These are phyloP conservation scores for Phainopepla nitens DNA, from an alignment of 2,113 vertebrate genomes.

Conservation along the genomic window DNA sequence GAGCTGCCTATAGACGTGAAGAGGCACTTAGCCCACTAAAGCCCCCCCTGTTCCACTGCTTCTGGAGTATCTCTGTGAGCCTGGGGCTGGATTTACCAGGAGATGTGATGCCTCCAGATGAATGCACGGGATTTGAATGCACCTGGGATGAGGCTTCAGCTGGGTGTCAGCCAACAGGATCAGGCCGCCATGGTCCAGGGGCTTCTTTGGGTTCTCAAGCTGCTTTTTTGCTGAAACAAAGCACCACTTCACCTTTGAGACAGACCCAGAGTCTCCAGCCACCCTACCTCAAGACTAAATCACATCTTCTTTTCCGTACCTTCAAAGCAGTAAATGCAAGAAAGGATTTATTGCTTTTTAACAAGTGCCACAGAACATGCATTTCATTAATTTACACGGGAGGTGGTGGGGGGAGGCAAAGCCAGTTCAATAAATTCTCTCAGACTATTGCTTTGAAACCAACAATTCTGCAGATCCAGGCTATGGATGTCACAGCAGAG, in stretches of 20 bases:
- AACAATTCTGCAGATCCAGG: neutral
- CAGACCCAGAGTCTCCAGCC: neutral
- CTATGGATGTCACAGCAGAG: slow-evolving; percentile 33
- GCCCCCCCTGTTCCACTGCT: neutral
- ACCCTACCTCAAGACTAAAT: neutral
- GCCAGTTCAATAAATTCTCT: slow-evolving; percentile 49
- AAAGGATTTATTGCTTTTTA: slow-evolving; percentile 52
- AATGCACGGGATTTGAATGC: fast-evolving
- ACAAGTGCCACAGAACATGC: slow-evolving; percentile 39
- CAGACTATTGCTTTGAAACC: slow-evolving; percentile 44
- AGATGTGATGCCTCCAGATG: neutral
- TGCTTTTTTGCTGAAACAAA: neutral
- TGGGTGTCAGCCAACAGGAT: fast-evolving
- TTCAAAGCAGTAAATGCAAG: neutral
- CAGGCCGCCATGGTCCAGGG: fast-evolving
- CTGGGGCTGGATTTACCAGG: neutral
- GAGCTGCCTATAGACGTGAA: neutral
- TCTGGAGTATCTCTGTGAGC: neutral
- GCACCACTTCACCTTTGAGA: neutral
- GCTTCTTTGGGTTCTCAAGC: neutral
- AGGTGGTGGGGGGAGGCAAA: neutral
- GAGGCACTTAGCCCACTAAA: neutral
- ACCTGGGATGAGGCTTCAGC: neutral
- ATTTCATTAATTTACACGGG: slow-evolving; percentile 33
- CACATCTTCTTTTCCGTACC: neutral